Base-by-base conservation (phyloP, 2,888 invertebrate species). In the Phymatocera aterrima region DNA sequence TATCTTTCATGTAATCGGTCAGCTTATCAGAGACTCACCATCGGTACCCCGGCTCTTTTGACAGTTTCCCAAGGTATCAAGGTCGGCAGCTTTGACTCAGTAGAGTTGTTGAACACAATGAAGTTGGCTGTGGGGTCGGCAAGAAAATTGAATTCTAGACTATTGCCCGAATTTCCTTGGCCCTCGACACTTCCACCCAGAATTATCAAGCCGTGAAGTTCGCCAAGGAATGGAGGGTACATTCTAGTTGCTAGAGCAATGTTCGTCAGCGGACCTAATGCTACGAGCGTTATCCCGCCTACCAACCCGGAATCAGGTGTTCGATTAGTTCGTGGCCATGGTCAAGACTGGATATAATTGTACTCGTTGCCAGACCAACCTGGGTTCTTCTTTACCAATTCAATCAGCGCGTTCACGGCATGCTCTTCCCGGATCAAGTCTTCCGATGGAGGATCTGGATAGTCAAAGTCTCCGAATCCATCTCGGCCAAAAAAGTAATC, bases 141-240 rank as follows among this genome's bases (percentile, higher is more conserved):
- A 77, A 86, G 84, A 82, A 94, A 93, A 86, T 94, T 94, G 85
- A 92, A 94, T 84, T 94, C 94, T 0, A 92, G 91, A 15, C 91
- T 86, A 1, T 90, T 88, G 0, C 83, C 82, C 5, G 83, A 80
- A 77, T 91, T 91, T 12, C 91, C 91, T 5, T 84, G 43, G 37
- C 89, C 88, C 34, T 84, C 82, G 0, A 89, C 84, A 54, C 85
- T 87, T 1, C 89, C 88, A 15, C 91, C 91, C 86, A 91, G 85
- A 46, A 90, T 81, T 5, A 88, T 83, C 10, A 91, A 81, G 57
- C 84, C 82, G 15, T 88, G 87, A 4, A 90, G 78, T 18, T 88
- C 83, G 2, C 80, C 54, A 3, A 85, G 72, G 68, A 91, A 91
- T 28, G 74, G 31, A 0, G 87, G 85, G 79, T 91, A 90, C 37